Evolutionary conservation across 2,797 vertebrate genomes (phyloP).

Genomic region (Ptychadena robeensis): DNA sequence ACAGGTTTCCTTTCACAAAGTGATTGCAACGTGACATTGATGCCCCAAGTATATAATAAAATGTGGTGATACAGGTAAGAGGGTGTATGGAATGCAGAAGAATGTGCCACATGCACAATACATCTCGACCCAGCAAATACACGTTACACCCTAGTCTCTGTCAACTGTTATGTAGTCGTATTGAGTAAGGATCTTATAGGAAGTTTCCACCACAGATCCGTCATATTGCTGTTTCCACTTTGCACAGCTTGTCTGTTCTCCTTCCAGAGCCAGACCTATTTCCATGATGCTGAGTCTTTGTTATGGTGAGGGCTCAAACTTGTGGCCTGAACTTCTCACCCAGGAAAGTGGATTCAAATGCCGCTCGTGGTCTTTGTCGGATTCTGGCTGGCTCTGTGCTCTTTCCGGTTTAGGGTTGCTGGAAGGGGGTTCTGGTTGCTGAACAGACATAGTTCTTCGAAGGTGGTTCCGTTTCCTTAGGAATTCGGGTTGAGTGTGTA

Average conservation of each 20-base stretch:
- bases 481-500: conserved; percentile 93
- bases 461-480: conserved; percentile 94
- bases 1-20: neutral
- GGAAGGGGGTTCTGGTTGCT: conserved; percentile 91
- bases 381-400: conserved; percentile 96
- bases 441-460: conserved; percentile 94
- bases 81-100: neutral
- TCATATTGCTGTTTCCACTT: conserved; percentile 54
- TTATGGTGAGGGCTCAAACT: conserved; percentile 73
- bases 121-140: conserved; percentile 10
- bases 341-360: conserved; percentile 75
- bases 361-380: conserved; percentile 89
- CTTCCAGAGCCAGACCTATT: neutral
- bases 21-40: neutral
- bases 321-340: conserved; percentile 73
- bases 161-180: conserved; percentile 20
- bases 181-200: conserved; percentile 34
- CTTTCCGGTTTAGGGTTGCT: conserved; percentile 93
- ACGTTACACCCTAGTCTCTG: conserved; percentile 1
- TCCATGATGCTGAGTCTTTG: conserved; percentile 26
- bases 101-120: conserved; percentile 15
- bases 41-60: neutral
- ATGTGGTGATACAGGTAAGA: neutral
- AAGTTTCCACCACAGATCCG: conserved; percentile 38
- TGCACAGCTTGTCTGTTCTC: conserved; percentile 21